phyloP scores from a whole-genome alignment of 1,140 invertebrate genomes.

The Saccostrea cuccullata region DNA sequence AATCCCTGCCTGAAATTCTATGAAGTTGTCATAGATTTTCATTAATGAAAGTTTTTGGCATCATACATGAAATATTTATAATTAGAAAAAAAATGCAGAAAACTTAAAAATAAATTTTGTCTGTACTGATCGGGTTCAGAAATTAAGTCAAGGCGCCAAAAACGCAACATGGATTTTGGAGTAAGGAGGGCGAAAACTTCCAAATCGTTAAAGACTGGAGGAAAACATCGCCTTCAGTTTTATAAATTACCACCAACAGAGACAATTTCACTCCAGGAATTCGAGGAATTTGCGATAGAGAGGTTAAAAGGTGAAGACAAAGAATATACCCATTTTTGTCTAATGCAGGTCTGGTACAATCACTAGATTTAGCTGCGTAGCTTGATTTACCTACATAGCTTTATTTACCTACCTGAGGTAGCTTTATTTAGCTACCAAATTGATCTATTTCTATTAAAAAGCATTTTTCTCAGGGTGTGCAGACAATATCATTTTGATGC shows the following conservation, averaged over 20 bases:
- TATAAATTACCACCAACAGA: slow-evolving; percentile 85
- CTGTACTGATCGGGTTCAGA: background rate
- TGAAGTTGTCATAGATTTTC: background rate
- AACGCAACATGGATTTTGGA: background rate
- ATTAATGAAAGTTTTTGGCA: background rate
- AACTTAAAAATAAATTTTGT: background rate
- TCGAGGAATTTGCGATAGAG: slow-evolving; percentile 92
- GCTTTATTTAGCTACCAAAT: too few relatives aligned
- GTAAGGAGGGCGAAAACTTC: background rate
- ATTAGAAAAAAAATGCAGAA: background rate
- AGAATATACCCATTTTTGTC: too few relatives aligned
- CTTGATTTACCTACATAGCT: too few relatives aligned
- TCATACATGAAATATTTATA: background rate
- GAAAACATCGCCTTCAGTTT: slow-evolving; percentile 53
- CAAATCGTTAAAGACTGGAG: background rate
- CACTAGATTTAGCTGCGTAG: too few relatives aligned
- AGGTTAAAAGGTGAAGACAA: slow-evolving; percentile 85
- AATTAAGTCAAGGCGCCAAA: background rate
- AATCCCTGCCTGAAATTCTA: background rate
- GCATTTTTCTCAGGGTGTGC: too few relatives aligned
- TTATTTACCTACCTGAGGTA: too few relatives aligned
- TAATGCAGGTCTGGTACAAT: too few relatives aligned
- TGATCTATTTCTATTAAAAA: too few relatives aligned
- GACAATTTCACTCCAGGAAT: slow-evolving; percentile 88
- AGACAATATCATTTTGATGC: too few relatives aligned